Evolutionary conservation across 2,888 invertebrate species (phyloP).

Genomic region (Ypsolopha scabrella): DNA sequence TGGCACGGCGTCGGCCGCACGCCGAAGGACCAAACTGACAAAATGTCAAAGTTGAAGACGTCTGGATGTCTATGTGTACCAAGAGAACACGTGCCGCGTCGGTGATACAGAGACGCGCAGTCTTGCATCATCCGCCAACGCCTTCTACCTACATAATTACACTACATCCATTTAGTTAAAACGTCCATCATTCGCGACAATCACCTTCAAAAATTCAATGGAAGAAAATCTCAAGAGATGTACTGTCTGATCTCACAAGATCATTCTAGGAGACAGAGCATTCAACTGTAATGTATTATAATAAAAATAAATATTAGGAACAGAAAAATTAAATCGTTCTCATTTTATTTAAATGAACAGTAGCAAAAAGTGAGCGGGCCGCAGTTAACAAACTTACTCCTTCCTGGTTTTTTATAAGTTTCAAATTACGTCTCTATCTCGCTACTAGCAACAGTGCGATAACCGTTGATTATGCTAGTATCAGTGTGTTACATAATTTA

Average conservation of each 20-base stretch:
- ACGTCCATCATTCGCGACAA: no score
- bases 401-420: background rate
- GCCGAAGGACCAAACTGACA: background rate
- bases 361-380: background rate
- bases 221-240: no score
- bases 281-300: no score
- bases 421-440: background rate
- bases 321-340: no score
- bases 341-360: no score
- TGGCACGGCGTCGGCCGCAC: background rate
- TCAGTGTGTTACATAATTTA: no score
- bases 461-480: background rate
- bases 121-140: constrained; percentile 11
- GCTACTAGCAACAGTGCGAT: background rate
- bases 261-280: no score
- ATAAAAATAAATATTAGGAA: no score
- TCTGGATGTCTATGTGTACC: constrained; percentile 8
- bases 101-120: constrained; percentile 9
- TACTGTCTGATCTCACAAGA: no score
- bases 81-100: constrained; percentile 6
- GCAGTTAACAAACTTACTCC: background rate
- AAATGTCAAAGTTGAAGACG: constrained; percentile 12
- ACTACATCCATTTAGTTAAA: no score
- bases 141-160: background rate
- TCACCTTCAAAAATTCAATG: no score